These are phyloP conservation scores for Acropora tenuis DNA, from an alignment of 64 coral and sea anemone species.

Conservation along the genomic window DNA sequence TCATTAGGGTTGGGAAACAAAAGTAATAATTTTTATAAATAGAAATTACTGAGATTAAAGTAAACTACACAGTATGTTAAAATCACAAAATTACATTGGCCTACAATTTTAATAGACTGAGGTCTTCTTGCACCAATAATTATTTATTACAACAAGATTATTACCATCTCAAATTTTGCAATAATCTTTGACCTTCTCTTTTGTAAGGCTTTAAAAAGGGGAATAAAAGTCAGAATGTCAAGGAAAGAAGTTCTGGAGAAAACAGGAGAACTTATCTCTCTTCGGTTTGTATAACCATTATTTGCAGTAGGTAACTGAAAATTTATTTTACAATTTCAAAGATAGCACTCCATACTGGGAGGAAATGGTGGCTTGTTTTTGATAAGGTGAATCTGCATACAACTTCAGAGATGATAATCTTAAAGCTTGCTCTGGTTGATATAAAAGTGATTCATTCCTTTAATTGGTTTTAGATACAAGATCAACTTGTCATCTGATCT, in stretches of 20 bases:
- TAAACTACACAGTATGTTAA: too few species aligned
- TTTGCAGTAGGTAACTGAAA: too few species aligned
- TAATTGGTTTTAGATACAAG: conserved; percentile 65
- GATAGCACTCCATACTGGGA: not conserved
- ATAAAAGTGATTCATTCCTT: not conserved
- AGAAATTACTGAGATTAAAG: too few species aligned
- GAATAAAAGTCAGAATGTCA: conserved; percentile 67
- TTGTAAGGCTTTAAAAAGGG: conserved; percentile 57
- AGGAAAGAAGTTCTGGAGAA: conserved; percentile 89
- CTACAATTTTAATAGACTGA: too few species aligned
- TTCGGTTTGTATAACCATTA: conserved; percentile 47
- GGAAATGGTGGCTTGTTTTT: too few species aligned
- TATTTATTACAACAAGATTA: not conserved
- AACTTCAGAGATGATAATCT: not conserved
- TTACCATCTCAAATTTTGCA: not conserved
- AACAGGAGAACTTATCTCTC: conserved; percentile 88
- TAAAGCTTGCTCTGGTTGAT: not conserved
- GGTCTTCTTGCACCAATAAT: too few species aligned
- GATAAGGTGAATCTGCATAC: too few species aligned
- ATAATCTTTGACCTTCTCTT: not conserved
- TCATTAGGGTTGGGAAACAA: too few species aligned
- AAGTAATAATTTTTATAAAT: too few species aligned
- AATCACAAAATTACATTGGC: too few species aligned
- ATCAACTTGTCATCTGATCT: conserved; percentile 91
- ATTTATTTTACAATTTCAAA: too few species aligned